phyloP scores from a whole-genome alignment of 2,113 vertebrate genomes.

The Nansenia antarctica region DNA sequence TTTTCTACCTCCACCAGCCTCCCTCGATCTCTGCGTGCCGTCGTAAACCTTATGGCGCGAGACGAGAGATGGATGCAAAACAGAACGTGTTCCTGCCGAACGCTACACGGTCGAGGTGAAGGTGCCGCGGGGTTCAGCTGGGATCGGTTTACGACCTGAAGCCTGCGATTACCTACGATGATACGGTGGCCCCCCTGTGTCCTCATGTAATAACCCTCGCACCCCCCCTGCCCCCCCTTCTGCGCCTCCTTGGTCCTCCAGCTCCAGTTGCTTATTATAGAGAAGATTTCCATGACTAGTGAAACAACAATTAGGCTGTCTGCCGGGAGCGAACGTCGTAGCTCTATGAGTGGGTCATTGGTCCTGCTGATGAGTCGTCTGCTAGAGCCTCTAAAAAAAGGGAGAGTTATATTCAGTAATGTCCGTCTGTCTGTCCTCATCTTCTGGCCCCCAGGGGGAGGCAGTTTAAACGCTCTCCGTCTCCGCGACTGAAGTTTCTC shows the following conservation, averaged over 20 bases:
- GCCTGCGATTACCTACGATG: too few species aligned
- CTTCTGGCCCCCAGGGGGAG: conserved; percentile 60
- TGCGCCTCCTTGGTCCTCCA: neutral
- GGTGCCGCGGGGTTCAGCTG: too few species aligned
- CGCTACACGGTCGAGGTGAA: too few species aligned
- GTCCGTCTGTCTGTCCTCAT: conserved; percentile 33
- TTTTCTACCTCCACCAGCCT: too few species aligned
- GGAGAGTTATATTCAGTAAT: conserved; percentile 61
- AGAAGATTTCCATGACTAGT: neutral
- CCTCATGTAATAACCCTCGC: neutral
- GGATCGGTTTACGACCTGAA: too few species aligned
- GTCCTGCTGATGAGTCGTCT: conserved; percentile 22
- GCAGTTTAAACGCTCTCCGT: conserved; percentile 58
- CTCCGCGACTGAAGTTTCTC: conserved; percentile 52
- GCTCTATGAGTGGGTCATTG: conserved; percentile 12
- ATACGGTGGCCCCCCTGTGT: too few species aligned
- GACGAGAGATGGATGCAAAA: too few species aligned
- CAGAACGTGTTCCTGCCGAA: too few species aligned
- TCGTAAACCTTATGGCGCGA: too few species aligned
- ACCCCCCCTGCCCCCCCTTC: neutral
- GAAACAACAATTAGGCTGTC: neutral
- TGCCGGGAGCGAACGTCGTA: neutral
- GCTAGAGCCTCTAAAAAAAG: conserved; percentile 27
- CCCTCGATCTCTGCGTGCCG: too few species aligned
- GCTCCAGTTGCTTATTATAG: neutral